Evolutionary conservation across 2,888 invertebrate species (phyloP).

Genomic region (Diaphora mendica): DNA sequence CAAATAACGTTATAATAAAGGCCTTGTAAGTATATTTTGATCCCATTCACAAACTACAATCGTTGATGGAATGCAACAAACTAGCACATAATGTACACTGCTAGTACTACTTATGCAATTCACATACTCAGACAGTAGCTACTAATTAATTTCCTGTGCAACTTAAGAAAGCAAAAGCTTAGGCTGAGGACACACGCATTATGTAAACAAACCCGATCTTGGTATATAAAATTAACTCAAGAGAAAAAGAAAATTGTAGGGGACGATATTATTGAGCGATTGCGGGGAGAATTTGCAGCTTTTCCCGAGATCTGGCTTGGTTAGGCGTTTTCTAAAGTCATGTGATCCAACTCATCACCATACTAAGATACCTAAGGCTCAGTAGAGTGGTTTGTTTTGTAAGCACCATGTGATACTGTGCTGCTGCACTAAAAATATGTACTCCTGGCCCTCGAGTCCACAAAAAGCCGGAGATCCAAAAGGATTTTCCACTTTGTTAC

Average conservation of each 20-base stretch:
- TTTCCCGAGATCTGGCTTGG: too few relatives aligned
- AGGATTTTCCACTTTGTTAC: too few relatives aligned
- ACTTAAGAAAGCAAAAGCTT: conserved; percentile 63
- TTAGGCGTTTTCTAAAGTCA: too few relatives aligned
- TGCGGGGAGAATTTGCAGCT: too few relatives aligned
- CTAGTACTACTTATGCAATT: conserved; percentile 46
- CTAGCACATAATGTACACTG: neutral
- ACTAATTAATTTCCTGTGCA: conserved; percentile 64
- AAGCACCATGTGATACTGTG: too few relatives aligned
- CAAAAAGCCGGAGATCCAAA: too few relatives aligned
- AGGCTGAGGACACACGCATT: conserved; percentile 28
- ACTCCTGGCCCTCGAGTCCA: too few relatives aligned
- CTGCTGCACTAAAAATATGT: too few relatives aligned
- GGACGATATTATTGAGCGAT: neutral
- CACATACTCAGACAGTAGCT: conserved; percentile 44
- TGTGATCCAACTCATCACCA: too few relatives aligned
- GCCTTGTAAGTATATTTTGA: neutral
- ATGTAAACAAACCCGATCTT: neutral
- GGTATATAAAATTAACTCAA: neutral
- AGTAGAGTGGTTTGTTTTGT: too few relatives aligned
- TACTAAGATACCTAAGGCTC: too few relatives aligned
- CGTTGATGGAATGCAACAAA: neutral
- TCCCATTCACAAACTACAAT: neutral
- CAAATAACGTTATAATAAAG: neutral
- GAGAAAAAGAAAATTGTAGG: neutral